Percentiles rank a stretch among this genome's conserved stretches.
These are phyloP conservation scores for Bombylius major DNA, from an alignment of 2,888 invertebrate genomes.

Conservation along the genomic window DNA sequence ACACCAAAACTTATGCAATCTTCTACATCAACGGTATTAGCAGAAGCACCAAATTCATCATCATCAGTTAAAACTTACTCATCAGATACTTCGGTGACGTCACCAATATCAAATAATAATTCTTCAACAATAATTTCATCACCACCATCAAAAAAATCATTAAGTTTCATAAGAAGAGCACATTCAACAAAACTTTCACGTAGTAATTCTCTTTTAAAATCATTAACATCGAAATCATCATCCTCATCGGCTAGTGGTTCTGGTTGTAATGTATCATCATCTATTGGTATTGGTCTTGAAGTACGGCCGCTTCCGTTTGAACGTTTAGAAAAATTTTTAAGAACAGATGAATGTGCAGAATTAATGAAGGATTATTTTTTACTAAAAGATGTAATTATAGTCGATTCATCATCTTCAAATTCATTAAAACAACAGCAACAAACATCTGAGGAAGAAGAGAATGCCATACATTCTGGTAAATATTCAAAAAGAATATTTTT, in stretches of 20 bases:
- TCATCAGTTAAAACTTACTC: conserved; percentile 11
- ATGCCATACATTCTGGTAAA: conserved; percentile 61
- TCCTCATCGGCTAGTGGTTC: conserved; percentile 4
- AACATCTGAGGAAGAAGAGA: conserved; percentile 44
- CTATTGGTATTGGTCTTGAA: conserved; percentile 22
- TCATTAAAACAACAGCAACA: conserved; percentile 28
- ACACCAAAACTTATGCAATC: conserved; percentile 24
- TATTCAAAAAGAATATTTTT: conserved; percentile 1
- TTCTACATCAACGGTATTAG: conserved; percentile 13
- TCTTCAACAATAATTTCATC: conserved; percentile 32
- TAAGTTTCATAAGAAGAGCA: conserved; percentile 55
- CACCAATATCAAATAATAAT: conserved; percentile 22
- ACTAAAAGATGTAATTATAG: conserved; percentile 23
- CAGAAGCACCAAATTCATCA: not conserved
- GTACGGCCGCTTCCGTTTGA: conserved; percentile 31
- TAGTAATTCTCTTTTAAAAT: conserved; percentile 49
- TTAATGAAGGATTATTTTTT: conserved; percentile 33
- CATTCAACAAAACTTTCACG: conserved; percentile 60
- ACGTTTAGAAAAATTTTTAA: conserved; percentile 31
- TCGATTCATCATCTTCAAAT: not conserved
- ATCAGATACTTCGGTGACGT: conserved; percentile 17
- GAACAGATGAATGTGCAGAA: conserved; percentile 31
- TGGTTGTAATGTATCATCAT: not conserved
- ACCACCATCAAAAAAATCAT: conserved; percentile 41
- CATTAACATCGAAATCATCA: conserved; percentile 37